Base-by-base conservation (phyloP, 2,888 invertebrate genomes). In the Sclerodermus sp. region DNA sequence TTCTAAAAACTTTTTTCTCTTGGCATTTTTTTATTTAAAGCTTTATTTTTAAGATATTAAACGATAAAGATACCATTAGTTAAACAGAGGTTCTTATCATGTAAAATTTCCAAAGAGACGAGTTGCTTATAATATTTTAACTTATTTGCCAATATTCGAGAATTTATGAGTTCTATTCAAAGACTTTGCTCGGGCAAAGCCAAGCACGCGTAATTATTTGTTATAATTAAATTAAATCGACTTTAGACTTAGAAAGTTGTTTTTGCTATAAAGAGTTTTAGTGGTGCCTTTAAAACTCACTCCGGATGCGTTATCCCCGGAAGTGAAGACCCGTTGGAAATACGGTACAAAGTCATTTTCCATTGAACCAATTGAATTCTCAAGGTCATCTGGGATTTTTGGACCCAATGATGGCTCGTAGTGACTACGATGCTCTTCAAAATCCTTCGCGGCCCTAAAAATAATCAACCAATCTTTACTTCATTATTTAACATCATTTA, bases 281-380 rank as follows among this genome's bases (percentile, higher is more conserved):
- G 3, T 23, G 23, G 23, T 5, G 23, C 23, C 8, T 5, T 14
- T 18, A 3, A 2, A 15, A 78, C 87, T 85, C 74, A 97, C 97
- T 79, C 96, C 97, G 56, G 93, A 93, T 10, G 93, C 93, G 71
- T 97, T 96, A 76, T 97, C 97, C 1, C 97, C 98, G 59, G 93
- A 93, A 73, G 98, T 93, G 51, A 93, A 93, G 30, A 99, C 96
- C 56, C 97, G 83, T 80, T 98, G 98, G 78, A 95, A 97, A 80
- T 94, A 90, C 5, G 93, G 93, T 51, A 91, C 87, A 62, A 89
- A 85, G 60, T 92, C 87, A 75, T 89, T 87, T 49, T 89, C 85
- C 43, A n/a, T n/a, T n/a, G n/a, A n/a, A n/a, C n/a, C n/a, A n/a
- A n/a, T n/a, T n/a, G n/a, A n/a, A n/a, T n/a, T n/a, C n/a, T 78